These are phyloP conservation scores for Semnornis frantzii DNA, from an alignment of 2,113 vertebrate species.

Conservation along the genomic window DNA sequence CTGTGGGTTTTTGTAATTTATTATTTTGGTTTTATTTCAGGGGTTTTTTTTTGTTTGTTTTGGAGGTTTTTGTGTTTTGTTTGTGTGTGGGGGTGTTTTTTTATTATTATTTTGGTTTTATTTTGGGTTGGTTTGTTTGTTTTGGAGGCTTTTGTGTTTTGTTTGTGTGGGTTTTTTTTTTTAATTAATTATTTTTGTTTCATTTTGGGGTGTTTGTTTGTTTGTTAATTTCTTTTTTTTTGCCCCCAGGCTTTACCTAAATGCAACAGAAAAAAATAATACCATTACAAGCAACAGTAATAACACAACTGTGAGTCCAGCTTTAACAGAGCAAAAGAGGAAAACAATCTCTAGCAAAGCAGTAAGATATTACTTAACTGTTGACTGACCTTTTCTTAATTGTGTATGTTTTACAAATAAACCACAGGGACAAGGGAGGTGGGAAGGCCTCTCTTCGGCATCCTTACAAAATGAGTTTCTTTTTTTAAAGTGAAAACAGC, in stretches of 20 bases:
- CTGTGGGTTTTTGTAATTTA: too few species aligned
- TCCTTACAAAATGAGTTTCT: slow-evolving; percentile 64
- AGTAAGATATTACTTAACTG: slow-evolving; percentile 16
- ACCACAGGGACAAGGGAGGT: neutral
- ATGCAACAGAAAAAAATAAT: neutral
- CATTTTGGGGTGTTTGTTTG: too few species aligned
- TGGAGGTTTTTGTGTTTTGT: too few species aligned
- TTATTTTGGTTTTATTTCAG: too few species aligned
- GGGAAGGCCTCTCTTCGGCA: slow-evolving; percentile 27
- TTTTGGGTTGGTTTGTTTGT: too few species aligned
- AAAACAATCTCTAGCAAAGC: neutral
- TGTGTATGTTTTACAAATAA: slow-evolving; percentile 50
- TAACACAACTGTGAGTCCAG: neutral
- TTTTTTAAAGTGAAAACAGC: slow-evolving; percentile 67
- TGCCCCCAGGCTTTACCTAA: neutral
- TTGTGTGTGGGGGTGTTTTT: too few species aligned
- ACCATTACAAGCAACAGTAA: neutral
- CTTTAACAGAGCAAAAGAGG: neutral
- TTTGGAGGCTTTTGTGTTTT: too few species aligned
- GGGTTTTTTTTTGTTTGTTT: too few species aligned
- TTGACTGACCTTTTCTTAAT: slow-evolving; percentile 67
- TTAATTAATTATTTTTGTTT: too few species aligned
- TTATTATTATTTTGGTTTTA: too few species aligned
- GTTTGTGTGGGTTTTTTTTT: too few species aligned
- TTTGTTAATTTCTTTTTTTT: too few species aligned